These are phyloP conservation scores for Dasypogon diadema DNA, from an alignment of 2,888 invertebrate species.

Conservation along the genomic window DNA sequence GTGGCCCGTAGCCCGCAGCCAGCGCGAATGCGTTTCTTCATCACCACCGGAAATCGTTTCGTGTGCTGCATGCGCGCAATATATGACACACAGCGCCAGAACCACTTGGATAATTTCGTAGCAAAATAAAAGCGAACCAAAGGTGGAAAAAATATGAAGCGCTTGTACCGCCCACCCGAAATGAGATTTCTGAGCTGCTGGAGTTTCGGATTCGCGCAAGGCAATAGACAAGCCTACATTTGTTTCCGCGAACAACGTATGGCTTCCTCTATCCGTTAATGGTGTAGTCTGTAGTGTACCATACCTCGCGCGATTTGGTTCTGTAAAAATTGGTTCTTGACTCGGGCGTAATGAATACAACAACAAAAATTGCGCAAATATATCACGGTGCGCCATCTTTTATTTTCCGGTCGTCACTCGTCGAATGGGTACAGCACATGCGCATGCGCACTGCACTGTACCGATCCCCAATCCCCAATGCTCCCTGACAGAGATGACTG, in stretches of 20 bases:
- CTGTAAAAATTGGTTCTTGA: neutral
- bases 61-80: constrained; percentile 43
- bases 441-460: too few species aligned
- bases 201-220: constrained; percentile 13
- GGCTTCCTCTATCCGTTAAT: constrained; percentile 5
- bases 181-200: constrained; percentile 39
- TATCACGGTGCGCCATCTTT: constrained; percentile 45
- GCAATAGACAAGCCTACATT: neutral
- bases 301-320: neutral
- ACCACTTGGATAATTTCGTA: constrained; percentile 29
- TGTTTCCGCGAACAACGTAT: neutral
- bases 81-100: constrained; percentile 36
- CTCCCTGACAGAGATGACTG: neutral
- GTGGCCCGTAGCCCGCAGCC: too few species aligned
- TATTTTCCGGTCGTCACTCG: neutral
- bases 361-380: constrained; percentile 21
- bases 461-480: too few species aligned
- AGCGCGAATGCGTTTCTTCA: constrained; percentile 40
- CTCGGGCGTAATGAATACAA: constrained; percentile 20
- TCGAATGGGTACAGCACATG: too few species aligned
- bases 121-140: constrained; percentile 11
- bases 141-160: constrained; percentile 35
- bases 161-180: constrained; percentile 45
- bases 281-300: too few species aligned
- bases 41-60: constrained; percentile 46